Evolutionary conservation across 2,888 invertebrate genomes (phyloP), one percentile per base, ranked within the genome.

Genomic region (Acanthosoma haemorrhoidale): DNA sequence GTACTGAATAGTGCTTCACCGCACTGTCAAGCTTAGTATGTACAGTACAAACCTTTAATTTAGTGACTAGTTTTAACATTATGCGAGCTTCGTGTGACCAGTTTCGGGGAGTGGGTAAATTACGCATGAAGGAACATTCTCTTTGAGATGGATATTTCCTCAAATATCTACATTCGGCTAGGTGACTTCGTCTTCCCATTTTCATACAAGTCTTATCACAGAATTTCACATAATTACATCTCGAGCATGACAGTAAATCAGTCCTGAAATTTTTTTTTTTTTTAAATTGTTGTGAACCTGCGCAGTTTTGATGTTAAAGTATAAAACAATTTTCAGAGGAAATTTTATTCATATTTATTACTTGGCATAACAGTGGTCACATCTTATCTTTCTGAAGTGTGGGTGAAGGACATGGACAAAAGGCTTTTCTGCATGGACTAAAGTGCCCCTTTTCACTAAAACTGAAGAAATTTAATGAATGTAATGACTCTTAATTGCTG

Each of bases 71-170:
- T 77, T 88, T 86, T 1, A 91, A 86, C 76, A 95, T 82, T 77
- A 94, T 83, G 21, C 94, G 84, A 0, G 91, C 92, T 15, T 90
- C 90, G 80, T 94, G 93, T 0, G 94, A 92, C 18, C 94, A n/a
- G n/a, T n/a, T n/a, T n/a, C n/a, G n/a, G n/a, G n/a, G n/a, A n/a
- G n/a, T n/a, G n/a, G n/a, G n/a, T n/a, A n/a, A n/a, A n/a, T n/a
- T n/a, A n/a, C n/a, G n/a, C n/a, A n/a, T n/a, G n/a, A n/a, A n/a
- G n/a, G n/a, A n/a, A n/a, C n/a, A 82, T 16, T 86, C 83, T 71
- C 88, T 86, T 0, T 58, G n/a, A 4, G 93, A 91, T 2, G 85
- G 80, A 36, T 91, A 83, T 72, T 85, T 84, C 77, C 88, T 89
- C 70, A 94, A 83, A 78, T 87, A 88, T 32, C 83, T 80, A 78